Conservation (phyloP, 2,888 invertebrate species). For the Seira ritae region DNA sequence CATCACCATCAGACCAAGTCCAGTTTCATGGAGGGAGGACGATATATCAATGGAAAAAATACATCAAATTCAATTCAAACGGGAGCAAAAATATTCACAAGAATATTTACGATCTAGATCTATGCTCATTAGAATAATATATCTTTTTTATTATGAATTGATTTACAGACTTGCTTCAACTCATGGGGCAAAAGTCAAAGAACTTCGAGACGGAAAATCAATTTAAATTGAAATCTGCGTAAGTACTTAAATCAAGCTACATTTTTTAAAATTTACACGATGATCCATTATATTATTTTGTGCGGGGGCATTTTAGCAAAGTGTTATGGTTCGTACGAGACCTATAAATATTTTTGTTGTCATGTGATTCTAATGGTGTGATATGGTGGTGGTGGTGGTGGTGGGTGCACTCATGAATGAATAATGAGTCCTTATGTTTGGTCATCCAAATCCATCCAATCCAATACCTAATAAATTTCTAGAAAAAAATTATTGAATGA, state of each 20-base stretch:
- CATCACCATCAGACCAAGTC: slow-evolving; percentile 11
- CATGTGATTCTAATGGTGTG: background rate
- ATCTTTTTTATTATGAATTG: no score
- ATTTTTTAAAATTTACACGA: background rate
- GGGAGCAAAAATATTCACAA: background rate
- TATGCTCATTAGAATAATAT: background rate
- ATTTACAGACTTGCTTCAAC: background rate
- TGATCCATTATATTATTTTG: background rate
- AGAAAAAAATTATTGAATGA: slow-evolving; percentile 4
- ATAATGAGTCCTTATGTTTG: slow-evolving; percentile 1
- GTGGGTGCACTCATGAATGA: slow-evolving; percentile 16
- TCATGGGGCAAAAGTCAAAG: background rate
- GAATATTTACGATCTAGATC: no score
- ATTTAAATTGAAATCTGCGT: no score
- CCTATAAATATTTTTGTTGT: slow-evolving; percentile 4
- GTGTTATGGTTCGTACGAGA: background rate
- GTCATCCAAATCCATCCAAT: background rate
- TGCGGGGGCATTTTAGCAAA: no score
- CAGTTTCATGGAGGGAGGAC: background rate
- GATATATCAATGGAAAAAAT: background rate
- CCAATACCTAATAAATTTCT: slow-evolving; percentile 5
- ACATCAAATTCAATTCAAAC: background rate
- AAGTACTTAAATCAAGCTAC: background rate
- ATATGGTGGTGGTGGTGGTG: background rate
- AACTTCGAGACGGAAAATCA: no score